Evolutionary conservation across 1,140 invertebrate species (phyloP).

Genomic region (Matsumurasca onukii): DNA sequence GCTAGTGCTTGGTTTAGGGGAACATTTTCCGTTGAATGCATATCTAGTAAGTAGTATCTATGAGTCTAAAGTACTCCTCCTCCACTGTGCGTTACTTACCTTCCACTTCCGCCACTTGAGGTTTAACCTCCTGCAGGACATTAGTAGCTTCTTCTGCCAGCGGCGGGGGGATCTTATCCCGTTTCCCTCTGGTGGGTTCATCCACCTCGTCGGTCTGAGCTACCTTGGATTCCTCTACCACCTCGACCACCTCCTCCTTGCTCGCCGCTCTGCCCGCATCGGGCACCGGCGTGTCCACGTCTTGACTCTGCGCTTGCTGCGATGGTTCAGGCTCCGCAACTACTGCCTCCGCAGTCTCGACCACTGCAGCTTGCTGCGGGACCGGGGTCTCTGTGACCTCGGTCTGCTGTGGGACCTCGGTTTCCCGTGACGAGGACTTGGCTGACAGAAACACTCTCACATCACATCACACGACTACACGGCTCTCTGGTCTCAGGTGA

Average conservation of each 20-base stretch:
- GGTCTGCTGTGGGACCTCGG: not conserved
- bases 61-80: not conserved
- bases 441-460: conserved; percentile 35
- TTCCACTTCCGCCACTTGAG: not conserved
- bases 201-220: conserved; percentile 44
- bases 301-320: conserved; percentile 23
- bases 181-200: not conserved
- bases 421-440: conserved; percentile 16
- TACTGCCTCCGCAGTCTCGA: not conserved
- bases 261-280: not conserved
- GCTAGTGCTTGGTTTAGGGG: not conserved
- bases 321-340: not conserved
- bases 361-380: not conserved
- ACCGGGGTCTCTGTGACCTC: not conserved
- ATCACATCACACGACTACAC: conserved; percentile 27
- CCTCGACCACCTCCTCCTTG: conserved; percentile 43
- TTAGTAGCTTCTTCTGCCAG: not conserved
- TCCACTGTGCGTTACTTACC: not conserved
- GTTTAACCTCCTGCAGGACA: not conserved
- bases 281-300: conserved; percentile 12
- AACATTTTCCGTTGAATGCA: not conserved
- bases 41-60: not conserved
- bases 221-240: conserved; percentile 43
- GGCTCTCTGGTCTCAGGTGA: conserved; percentile 28
- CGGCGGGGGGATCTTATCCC: conserved; percentile 1